These are phyloP conservation scores for Gymnocheta viridis DNA, from an alignment of 2,888 invertebrate species.

Conservation along the genomic window DNA sequence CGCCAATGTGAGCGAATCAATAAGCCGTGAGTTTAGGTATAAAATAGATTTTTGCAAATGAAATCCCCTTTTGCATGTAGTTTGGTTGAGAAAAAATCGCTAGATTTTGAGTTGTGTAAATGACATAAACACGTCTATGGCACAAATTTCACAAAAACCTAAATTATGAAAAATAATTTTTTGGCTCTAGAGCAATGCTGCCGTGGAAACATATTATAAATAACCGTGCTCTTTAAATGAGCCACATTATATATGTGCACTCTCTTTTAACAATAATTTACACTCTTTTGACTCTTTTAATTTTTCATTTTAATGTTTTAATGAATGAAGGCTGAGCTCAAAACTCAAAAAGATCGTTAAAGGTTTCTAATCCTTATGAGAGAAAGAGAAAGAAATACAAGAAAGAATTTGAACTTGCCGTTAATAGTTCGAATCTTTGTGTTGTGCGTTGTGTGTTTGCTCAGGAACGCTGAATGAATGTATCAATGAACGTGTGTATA, in stretches of 20 bases:
- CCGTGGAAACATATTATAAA: not conserved
- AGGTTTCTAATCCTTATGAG: not conserved
- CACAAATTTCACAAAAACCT: no score
- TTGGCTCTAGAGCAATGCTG: not conserved
- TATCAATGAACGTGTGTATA: slow-evolving; percentile 16
- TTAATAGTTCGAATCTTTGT: slow-evolving; percentile 8
- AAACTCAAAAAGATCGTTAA: slow-evolving; percentile 47
- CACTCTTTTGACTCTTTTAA: slow-evolving; percentile 33
- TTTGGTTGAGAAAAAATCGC: no score
- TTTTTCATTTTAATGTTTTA: slow-evolving; percentile 8
- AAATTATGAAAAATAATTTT: no score
- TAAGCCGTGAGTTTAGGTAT: no score
- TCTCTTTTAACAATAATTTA: slow-evolving; percentile 25
- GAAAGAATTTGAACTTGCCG: not conserved
- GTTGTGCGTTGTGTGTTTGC: not conserved
- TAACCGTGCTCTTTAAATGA: slow-evolving; percentile 25
- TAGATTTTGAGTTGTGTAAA: no score
- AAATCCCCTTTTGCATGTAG: no score
- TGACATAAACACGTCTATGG: no score
- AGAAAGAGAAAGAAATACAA: slow-evolving; percentile 37
- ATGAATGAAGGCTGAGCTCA: slow-evolving; percentile 64
- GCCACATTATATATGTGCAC: slow-evolving; percentile 22
- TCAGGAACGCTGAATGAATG: slow-evolving; percentile 56
- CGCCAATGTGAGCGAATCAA: no score
- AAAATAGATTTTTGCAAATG: no score